Percentiles rank a stretch among this genome's conserved stretches.
Conservation (phyloP, 2,888 invertebrate genomes). For the Aradus depressus region DNA sequence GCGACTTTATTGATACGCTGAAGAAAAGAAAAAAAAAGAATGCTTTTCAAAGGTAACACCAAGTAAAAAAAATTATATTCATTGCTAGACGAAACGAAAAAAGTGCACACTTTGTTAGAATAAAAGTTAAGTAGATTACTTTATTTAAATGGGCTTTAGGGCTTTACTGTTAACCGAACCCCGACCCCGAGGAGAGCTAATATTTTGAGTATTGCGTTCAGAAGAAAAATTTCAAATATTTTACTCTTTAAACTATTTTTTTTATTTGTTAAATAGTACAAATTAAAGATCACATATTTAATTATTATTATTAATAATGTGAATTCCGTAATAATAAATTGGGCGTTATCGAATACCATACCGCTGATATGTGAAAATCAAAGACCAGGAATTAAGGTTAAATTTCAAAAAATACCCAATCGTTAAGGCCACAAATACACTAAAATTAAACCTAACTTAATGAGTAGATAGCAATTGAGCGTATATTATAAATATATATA, state of each 20-base stretch:
- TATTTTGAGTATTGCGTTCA: too few relatives aligned
- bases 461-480: slow-evolving; percentile 23
- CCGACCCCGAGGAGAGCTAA: too few relatives aligned
- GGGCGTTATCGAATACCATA: too few relatives aligned
- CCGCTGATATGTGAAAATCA: slow-evolving; percentile 22
- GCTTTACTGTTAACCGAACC: too few relatives aligned
- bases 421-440: slow-evolving; percentile 20
- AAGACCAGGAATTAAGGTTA: slow-evolving; percentile 9
- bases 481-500: slow-evolving; percentile 5
- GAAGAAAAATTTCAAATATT: background rate
- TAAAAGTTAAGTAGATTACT: too few relatives aligned
- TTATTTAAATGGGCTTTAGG: too few relatives aligned
- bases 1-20: slow-evolving; percentile 26
- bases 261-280: background rate
- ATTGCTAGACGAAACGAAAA: too few relatives aligned
- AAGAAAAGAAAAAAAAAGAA: slow-evolving; percentile 17
- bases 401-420: slow-evolving; percentile 17
- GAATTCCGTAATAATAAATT: background rate
- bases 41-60: slow-evolving; percentile 11
- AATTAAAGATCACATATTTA: too few relatives aligned
- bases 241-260: background rate
- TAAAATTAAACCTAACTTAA: slow-evolving; percentile 21
- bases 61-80: too few relatives aligned
- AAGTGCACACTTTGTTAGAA: too few relatives aligned
- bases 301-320: background rate